Evolutionary conservation across 2,113 vertebrate species (phyloP), one percentile per base, ranked within the genome.

Genomic region (Dryoscopus gambensis): DNA sequence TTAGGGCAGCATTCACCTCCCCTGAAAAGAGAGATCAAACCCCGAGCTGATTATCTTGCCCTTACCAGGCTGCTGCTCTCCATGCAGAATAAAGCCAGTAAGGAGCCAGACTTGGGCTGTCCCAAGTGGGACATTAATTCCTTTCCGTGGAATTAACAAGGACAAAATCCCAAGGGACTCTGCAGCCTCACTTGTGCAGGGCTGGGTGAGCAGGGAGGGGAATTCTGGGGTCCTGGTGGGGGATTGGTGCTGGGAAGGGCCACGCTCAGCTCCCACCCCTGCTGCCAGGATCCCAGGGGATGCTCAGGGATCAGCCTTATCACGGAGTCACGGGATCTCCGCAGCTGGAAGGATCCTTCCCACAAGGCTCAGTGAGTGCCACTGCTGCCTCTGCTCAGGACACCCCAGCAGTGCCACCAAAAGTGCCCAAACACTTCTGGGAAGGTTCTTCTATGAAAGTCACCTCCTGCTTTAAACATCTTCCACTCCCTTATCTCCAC

Each of bases 301-400:
- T 46, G 31, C 30, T 78, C 73, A 55, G 20, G 21, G 35, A 53
- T 35, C 46, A 62, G 59, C 17, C 47, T n/a, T 7, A 10, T 4
- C n/a, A 15, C 0, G 0, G 53, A 21, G 22, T 15, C 11, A 27
- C 0, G 2, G 55, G 4, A 22, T 19, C 27, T 44, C 10, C 52
- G 7, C 14, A 14, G 10, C 7, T 25, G 46, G n/a, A n/a, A 82
- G 50, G 44, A 33, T 27, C 37, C 70, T 24, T n/a, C 1, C 35
- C 35, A 40, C 24, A 7, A 7, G 31, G 62, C 11, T 21, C 44
- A 42, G 4, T 0, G 14, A 4, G 31, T 4, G 39, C 53, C 42
- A 6, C 53, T 14, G 12, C 39, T 59, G 39, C 1, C 28, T 25
- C 60, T 52, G 44, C 53, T 39, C 46, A 44, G 69, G 39, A n/a